These are phyloP conservation scores for Plumapathes pennacea DNA, from an alignment of 92 coral and sea anemone species.

Conservation along the genomic window DNA sequence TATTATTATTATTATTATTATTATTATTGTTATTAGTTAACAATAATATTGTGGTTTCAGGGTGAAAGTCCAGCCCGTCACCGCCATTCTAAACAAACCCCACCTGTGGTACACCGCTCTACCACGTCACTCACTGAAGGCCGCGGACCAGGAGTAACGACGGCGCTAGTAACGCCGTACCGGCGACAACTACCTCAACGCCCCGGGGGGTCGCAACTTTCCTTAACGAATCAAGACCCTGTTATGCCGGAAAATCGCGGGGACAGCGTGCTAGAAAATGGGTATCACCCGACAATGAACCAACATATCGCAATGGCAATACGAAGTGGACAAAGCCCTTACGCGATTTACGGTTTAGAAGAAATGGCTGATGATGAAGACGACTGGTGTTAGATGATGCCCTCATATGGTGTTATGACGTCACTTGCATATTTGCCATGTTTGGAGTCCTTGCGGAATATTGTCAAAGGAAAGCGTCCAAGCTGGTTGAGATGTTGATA, in stretches of 20 bases:
- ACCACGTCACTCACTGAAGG: slow-evolving; percentile 90
- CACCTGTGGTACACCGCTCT: slow-evolving; percentile 58
- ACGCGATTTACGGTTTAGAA: slow-evolving; percentile 97
- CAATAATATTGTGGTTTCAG: no score
- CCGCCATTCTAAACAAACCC: slow-evolving; percentile 30
- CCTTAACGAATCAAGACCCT: slow-evolving; percentile 83
- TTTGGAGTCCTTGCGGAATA: no score
- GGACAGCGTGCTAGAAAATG: slow-evolving; percentile 87
- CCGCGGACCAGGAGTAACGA: slow-evolving; percentile 82
- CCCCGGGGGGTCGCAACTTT: slow-evolving; percentile 85
- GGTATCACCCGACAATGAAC: slow-evolving; percentile 97
- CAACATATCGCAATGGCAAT: slow-evolving; percentile 99
- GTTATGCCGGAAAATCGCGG: slow-evolving; percentile 80
- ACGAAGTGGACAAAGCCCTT: slow-evolving; percentile 98
- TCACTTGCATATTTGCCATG: no score
- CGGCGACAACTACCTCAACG: slow-evolving; percentile 87
- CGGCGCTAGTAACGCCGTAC: slow-evolving; percentile 61
- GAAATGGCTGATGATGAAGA: slow-evolving; percentile 93
- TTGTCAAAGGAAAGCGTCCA: no score
- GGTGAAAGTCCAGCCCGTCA: slow-evolving; percentile 40
- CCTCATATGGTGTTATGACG: no score
- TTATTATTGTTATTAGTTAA: no score
- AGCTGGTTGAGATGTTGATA: no score
- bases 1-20: no score
- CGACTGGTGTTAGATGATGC: slow-evolving; percentile 99